A percentile compares a stretch with the other conserved stretches of the same genome.
phyloP scores from a whole-genome alignment of 2,797 vertebrate species.

The Pseudotriccus pelzelni region DNA sequence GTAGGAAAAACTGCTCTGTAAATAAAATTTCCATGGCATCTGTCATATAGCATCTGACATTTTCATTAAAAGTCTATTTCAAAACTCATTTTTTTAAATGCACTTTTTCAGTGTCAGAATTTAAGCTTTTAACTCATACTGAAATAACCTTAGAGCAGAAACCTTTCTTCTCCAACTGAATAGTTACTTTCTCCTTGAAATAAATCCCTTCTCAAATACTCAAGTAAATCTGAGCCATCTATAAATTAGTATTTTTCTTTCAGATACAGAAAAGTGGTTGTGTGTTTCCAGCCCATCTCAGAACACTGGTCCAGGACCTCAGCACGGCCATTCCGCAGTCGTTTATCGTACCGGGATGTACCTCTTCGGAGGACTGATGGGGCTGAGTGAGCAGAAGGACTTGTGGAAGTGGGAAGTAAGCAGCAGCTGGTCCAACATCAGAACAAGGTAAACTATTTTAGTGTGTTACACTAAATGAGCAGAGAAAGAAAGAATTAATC shows the following conservation, averaged over 20 bases:
- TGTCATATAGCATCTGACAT: slow-evolving; percentile 27
- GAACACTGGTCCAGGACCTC: slow-evolving; percentile 78
- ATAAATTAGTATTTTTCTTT: not conserved
- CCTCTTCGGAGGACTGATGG: slow-evolving; percentile 84
- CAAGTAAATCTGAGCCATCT: not conserved
- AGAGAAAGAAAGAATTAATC: not conserved
- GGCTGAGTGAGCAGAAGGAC: slow-evolving; percentile 85
- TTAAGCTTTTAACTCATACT: not conserved
- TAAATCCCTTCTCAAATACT: not conserved
- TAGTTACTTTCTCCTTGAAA: not conserved
- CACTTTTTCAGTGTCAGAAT: not conserved
- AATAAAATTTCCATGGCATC: slow-evolving; percentile 29
- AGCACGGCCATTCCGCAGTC: slow-evolving; percentile 83
- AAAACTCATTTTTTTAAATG: not conserved
- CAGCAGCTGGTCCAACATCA: slow-evolving; percentile 81
- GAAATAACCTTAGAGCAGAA: not conserved
- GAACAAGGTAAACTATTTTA: slow-evolving; percentile 74
- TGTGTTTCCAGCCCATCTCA: slow-evolving; percentile 45
- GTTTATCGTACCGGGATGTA: slow-evolving; percentile 81
- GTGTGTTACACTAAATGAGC: not conserved
- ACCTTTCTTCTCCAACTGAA: not conserved
- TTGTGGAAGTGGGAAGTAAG: slow-evolving; percentile 85
- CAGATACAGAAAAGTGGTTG: slow-evolving; percentile 82
- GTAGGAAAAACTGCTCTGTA: slow-evolving; percentile 27
- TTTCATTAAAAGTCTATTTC: slow-evolving; percentile 38